Evolutionary conservation across 1,140 invertebrate genomes (phyloP), one percentile per base, ranked within the genome.

Genomic region (Leptinotarsa defecta): DNA sequence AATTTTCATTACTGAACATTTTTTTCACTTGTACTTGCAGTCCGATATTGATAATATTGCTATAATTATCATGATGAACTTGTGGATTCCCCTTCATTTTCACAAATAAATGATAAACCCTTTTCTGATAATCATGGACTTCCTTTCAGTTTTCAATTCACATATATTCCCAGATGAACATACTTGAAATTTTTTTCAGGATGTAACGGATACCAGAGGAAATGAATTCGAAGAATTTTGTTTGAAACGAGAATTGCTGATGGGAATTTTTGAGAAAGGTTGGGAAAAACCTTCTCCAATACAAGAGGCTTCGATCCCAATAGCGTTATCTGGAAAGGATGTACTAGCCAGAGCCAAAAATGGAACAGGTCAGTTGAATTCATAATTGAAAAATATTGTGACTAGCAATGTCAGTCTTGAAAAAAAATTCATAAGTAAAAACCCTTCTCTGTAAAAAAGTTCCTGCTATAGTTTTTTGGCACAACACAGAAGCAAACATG

Each of bases 181-280:
- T 34, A 71, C 34, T 27, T 48, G 24, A 72, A 48, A 48, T 62
- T 63, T 71, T 74, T 76, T 71, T 48, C 84, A 98, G 96, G 97
- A 99, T 94, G 98, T 99, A 78, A 99, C 98, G 79, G 95, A 98
- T 87, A 99, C 97, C 83, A 95, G 97, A 90, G 98, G 98, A 82
- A 99, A 98, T 89, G 98, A 99, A 87, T 99, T 99, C 90, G 98
- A 99, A 90, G 98, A 99, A 87, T 99, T 98, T 88, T 99, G 98
- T 87, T 89, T 99, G 74, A 98, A 97, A 87, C 90, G 98, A 83
- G 96, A 98, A 88, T 89, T 99, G 80, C 88, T 99, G 75, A 99
- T 99, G 98, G 98, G 98, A 79, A 99, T 99, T 85, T 99, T 99
- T 87, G 98, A 99, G 86, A 99, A 99, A 89, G 98, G 98, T 67